These are phyloP conservation scores for Drosophila equinoxialis DNA, from an alignment of 1,140 invertebrate genomes.

Conservation along the genomic window DNA sequence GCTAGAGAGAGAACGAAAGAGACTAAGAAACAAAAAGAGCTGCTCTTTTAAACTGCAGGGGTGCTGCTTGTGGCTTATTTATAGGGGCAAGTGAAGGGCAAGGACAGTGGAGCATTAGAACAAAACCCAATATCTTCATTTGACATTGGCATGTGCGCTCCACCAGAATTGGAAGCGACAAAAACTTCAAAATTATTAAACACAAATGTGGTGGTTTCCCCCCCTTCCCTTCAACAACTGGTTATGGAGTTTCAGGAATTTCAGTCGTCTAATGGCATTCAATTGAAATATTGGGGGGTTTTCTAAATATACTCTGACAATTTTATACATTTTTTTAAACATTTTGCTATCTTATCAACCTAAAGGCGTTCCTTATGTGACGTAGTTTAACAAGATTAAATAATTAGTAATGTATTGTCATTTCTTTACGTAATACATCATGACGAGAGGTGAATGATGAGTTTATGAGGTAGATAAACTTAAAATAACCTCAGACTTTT, in stretches of 20 bases:
- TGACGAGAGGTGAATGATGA: too few relatives aligned
- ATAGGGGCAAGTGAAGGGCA: conserved; percentile 49
- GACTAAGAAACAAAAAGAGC: conserved; percentile 2
- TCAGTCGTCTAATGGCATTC: background rate
- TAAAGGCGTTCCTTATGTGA: background rate
- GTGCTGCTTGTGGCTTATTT: conserved; percentile 53
- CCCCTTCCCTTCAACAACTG: conserved; percentile 19
- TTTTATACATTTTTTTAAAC: background rate
- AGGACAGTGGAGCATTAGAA: conserved; percentile 14
- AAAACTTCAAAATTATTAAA: conserved; percentile 25
- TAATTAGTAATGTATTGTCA: background rate
- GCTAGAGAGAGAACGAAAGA: conserved; percentile 23
- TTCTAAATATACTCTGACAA: background rate
- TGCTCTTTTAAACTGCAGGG: conserved; percentile 38
- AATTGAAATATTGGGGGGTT: background rate
- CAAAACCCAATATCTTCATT: conserved; percentile 6
- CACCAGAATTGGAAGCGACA: conserved; percentile 19
- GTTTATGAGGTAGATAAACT: too few relatives aligned
- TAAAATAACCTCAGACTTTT: too few relatives aligned
- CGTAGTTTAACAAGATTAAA: background rate
- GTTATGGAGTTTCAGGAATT: conserved; percentile 5
- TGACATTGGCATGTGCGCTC: conserved; percentile 67
- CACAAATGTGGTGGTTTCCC: conserved; percentile 30
- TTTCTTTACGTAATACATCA: too few relatives aligned
- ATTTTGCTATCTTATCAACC: background rate